Conservation (phyloP, 1,140 invertebrate genomes). For the Solenopsis fugax region DNA sequence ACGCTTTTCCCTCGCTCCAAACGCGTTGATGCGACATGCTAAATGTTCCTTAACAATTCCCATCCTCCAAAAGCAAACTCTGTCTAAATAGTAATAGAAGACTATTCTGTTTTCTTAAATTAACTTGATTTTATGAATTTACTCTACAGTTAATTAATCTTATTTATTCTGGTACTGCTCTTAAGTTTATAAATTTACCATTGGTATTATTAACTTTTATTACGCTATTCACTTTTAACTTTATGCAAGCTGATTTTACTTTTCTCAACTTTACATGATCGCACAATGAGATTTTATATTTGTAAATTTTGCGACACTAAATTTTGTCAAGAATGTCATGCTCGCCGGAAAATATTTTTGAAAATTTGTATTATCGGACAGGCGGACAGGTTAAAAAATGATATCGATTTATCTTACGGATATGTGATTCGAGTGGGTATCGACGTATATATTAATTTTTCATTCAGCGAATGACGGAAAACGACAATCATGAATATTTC, state of each 20-base stretch:
- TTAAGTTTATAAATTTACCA: neutral
- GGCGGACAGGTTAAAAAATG: neutral
- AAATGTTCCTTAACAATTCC: slow-evolving; percentile 47
- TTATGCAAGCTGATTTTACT: neutral
- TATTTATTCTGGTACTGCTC: neutral
- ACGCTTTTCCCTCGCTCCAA: slow-evolving; percentile 1
- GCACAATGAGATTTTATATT: neutral
- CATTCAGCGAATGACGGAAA: slow-evolving; percentile 38
- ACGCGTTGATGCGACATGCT: slow-evolving; percentile 41
- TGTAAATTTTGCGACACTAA: neutral
- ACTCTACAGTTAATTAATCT: neutral
- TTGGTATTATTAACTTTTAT: neutral
- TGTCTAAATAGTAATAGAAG: neutral
- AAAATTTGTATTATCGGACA: slow-evolving; percentile 7
- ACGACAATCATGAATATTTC: slow-evolving; percentile 52
- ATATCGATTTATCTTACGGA: neutral
- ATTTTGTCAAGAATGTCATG: neutral
- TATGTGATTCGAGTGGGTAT: neutral
- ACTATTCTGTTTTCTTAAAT: neutral
- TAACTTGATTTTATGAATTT: neutral
- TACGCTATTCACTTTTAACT: too few relatives aligned
- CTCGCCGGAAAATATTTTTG: neutral
- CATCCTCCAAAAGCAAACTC: neutral
- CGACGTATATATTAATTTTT: slow-evolving; percentile 47
- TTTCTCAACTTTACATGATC: neutral